Base-by-base conservation (phyloP, 2,113 vertebrate genomes). In the Barbus barbus region DNA sequence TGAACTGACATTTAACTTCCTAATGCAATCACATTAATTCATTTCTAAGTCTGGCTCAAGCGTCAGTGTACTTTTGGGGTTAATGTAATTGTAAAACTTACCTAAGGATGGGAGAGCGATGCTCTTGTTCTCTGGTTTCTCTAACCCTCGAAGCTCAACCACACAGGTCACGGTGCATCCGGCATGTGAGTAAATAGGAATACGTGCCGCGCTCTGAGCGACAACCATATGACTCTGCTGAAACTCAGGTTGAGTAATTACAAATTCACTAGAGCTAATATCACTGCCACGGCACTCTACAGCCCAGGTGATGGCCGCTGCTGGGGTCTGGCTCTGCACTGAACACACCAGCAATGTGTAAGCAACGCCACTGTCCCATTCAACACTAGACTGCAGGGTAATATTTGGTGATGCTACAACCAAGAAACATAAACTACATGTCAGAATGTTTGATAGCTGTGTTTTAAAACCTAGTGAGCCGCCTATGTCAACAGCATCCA, bases 151-250 rank as follows among this genome's bases (percentile, higher is more conserved):
- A 38, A 93, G 92, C 48, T 90, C 75, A 78, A 92, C 89, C 67
- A n/a, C 78, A 84, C 93, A 94, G 74, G 85, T 92, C 72, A 94
- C 48, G 60, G 81, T 90, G 87, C 91, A 92, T 85, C 93, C 92
- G 0, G 84, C 85, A 82, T 89, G 91, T 73, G 86, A 78, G 79
- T 83, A 85, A 9, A 92, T 82, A 72, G 87, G 75, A 60, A 94
- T 65, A 24, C n/a, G 67, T 60, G 89, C 88, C 3, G 72, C 84
- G 48, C 90, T 93, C 12, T 8, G 56, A n/a, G 75, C 58, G 0
- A 20, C 83, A 20, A 87, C 85, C 31, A 31, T 76, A 61, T 90
- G 88, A 41, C 87, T 85, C 5, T 79, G 56, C 75, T 71, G 88
- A 67, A 83, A 58, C 72, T 85, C 67, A 13, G 56, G 13, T 9